Base-by-base conservation (phyloP, 2,113 vertebrate species). In the Pica pica region DNA sequence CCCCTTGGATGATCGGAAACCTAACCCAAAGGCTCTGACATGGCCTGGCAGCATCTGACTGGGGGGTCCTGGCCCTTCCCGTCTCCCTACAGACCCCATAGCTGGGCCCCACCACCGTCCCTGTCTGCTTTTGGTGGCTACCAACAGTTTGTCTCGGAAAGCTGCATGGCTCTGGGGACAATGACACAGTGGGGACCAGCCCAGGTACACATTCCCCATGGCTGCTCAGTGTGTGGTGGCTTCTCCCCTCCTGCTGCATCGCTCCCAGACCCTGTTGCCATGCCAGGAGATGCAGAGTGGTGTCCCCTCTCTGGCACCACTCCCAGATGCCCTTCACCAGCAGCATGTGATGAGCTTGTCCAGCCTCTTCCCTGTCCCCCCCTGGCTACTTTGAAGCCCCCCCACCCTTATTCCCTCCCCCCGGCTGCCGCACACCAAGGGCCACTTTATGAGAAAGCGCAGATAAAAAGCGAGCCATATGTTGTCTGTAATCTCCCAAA, bases 391-490 rank as follows among this genome's bases (percentile, higher is more conserved):
- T 86, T 83, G 92, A 90, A 92, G 65, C 83, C 87, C 67, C 80
- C 80, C 70, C 5, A 3, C 2, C 13, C 28, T 22, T 17, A 28
- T 49, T 22, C 78, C 68, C 57, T 23, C 19, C 82, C 77, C 50
- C 74, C 6, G 0, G 33, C 95, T 9, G n/a, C 83, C 19, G 37
- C 35, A 42, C 94, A 87, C 87, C 95, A 96, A 96, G 94, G 69
- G 95, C 97, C 96, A 97, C 97, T 98, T 98, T 97, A 98, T 98
- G 98, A 98, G 98, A 98, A 98, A 98, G 97, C 82, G 74, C 96
- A 97, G 97, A 98, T 98, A 98, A 98, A 98, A 97, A 97, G 98
- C 93, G 68, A 97, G 97, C 98, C 98, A 98, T 98, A 98, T 98
- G 98, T 97, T 97, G 95, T 88, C 97, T 94, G 70, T 98, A 98